phyloP scores from a whole-genome alignment of 2,797 vertebrate genomes.

The Ara ararauna region DNA sequence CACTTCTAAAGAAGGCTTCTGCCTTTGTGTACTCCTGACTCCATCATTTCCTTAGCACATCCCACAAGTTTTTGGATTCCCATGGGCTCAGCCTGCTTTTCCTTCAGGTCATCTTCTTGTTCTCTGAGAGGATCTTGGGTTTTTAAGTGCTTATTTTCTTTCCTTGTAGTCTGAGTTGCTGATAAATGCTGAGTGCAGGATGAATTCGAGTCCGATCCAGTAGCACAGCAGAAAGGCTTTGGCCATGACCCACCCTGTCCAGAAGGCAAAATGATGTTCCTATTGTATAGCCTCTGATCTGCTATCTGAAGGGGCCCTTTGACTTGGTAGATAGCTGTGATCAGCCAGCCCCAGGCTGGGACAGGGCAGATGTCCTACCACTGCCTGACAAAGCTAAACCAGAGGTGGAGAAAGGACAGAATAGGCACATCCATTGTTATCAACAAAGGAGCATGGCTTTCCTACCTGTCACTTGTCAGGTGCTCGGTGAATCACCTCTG shows the following conservation, averaged over 20 bases:
- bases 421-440: fast-evolving
- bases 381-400: neutral
- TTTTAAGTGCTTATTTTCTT: neutral
- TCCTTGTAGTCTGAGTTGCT: neutral
- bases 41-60: neutral
- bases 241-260: neutral
- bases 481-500: neutral
- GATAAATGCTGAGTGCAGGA: neutral
- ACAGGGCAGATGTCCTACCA: neutral
- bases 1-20: neutral
- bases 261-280: neutral
- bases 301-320: neutral
- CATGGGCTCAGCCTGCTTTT: neutral
- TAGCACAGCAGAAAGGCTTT: neutral
- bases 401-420: neutral
- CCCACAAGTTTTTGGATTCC: neutral
- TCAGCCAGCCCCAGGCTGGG: neutral
- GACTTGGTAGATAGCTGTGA: neutral
- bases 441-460: neutral
- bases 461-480: neutral
- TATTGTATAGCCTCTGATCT: neutral
- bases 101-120: neutral
- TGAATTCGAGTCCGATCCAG: neutral
- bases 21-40: neutral
- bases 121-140: neutral